A percentile compares a stretch with the other conserved stretches of the same genome.
Evolutionary conservation across 2,113 vertebrate species (phyloP).

Genomic region (Strix aluco): DNA sequence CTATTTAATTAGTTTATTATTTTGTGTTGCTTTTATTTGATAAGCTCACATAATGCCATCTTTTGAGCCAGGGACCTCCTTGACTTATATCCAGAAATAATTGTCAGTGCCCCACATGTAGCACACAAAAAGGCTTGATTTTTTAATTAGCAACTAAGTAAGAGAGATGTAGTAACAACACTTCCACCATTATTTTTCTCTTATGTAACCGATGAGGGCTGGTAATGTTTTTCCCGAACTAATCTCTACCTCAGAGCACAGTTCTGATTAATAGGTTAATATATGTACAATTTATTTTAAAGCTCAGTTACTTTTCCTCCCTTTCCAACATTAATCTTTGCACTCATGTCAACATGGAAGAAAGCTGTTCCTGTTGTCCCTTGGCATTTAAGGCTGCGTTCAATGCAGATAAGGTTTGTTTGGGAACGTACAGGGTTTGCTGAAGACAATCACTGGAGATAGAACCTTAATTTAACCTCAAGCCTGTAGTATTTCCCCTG

Average conservation of each 20-base stretch:
- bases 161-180: neutral
- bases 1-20: neutral
- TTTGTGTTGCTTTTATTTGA: neutral
- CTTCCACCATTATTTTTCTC: neutral
- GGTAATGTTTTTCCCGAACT: neutral
- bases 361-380: constrained; percentile 17
- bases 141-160: neutral
- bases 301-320: constrained; percentile 27
- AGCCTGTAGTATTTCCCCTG: constrained; percentile 67
- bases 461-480: constrained; percentile 77
- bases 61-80: neutral
- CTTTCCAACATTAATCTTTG: constrained; percentile 41
- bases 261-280: constrained; percentile 41
- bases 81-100: neutral
- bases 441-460: constrained; percentile 70
- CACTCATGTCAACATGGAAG: neutral
- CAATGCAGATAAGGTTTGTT: constrained; percentile 70
- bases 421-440: constrained; percentile 50
- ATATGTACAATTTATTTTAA: constrained; percentile 43
- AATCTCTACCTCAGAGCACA: neutral
- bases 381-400: constrained; percentile 25
- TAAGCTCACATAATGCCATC: neutral
- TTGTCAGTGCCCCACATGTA: neutral
- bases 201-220: neutral
- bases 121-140: neutral